Evolutionary conservation across 2,888 invertebrate genomes (phyloP).

Genomic region (Dicyrtomina minuta): DNA sequence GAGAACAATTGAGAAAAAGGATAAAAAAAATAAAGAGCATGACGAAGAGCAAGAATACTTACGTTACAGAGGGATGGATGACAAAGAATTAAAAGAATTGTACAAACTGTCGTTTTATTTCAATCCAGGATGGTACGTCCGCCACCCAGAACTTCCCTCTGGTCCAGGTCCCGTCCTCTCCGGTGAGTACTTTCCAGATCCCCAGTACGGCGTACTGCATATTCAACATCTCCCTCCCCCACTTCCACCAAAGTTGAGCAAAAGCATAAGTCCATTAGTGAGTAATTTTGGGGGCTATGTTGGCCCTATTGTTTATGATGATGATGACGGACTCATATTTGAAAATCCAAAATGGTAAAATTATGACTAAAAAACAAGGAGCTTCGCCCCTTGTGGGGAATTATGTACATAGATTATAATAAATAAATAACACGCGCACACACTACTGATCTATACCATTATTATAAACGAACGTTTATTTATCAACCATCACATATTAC

Average conservation of each 20-base stretch:
- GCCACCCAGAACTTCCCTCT: neutral
- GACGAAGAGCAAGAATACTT: neutral
- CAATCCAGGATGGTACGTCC: constrained; percentile 24
- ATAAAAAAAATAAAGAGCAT: neutral
- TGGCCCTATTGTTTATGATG: constrained; percentile 17
- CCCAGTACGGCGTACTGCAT: constrained; percentile 15
- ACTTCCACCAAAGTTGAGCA: neutral
- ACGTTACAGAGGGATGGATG: too few species aligned
- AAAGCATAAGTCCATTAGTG: constrained; percentile 11
- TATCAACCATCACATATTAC: too few species aligned
- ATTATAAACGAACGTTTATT: too few species aligned
- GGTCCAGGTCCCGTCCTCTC: neutral
- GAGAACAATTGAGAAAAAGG: too few species aligned
- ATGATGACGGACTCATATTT: neutral
- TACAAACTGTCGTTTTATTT: constrained; percentile 22
- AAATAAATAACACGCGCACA: too few species aligned
- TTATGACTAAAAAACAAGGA: too few species aligned
- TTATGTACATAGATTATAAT: too few species aligned
- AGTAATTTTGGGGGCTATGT: constrained; percentile 34
- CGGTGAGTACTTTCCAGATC: constrained; percentile 14
- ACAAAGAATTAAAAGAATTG: neutral
- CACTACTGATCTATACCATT: too few species aligned
- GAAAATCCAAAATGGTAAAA: too few species aligned
- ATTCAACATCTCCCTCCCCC: constrained; percentile 17
- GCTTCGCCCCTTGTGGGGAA: too few species aligned